Base-by-base conservation (phyloP, 2,888 invertebrate genomes). In the Drosophila prostipennis region DNA sequence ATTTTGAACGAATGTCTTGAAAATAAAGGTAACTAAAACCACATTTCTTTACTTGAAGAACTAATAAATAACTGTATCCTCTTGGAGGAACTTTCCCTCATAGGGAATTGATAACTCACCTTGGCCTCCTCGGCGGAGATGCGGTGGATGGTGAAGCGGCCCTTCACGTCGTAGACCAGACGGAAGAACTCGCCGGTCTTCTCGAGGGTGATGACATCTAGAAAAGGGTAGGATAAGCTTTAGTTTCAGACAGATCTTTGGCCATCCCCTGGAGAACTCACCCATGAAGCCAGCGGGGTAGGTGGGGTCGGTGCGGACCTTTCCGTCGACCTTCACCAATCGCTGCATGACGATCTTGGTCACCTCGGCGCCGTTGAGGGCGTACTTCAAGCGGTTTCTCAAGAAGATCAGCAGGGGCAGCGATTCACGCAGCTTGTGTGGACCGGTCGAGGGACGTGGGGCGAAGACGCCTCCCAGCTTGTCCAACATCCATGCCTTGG, bases 401-500 rank as follows among this genome's bases (percentile, higher is more conserved):
- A 99, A 94, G 93, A 99, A 99, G 89, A 99, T 96, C 74, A 98
- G 96, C 78, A 99, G 93, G 34, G 99, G 99, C 81, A 99, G 93
- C 61, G 98, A 99, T 93, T 99, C 99, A 87, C 99, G 95, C 82
- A 99, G 93, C 93, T 98, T 99, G 94, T 99, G 99, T 70, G 99
- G 99, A 67, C 99, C 99, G 79, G 98, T 96, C 91, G 97, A 97
- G 74, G 99, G 99, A 90, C 98, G 96, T 76, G 99, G 99, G 82
- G 99, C 99, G 92, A 98, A 99, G 68, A 97, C 98, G 91, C 99
- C 99, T 78, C 98, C 98, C 89, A 99, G 94, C 93, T 99, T 99
- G 94, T 99, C 99, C 95, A 99, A 95, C 99, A 99, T 99, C 99
- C 99, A 99, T 96, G 99, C 98, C 93, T 98, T 99, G 11, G 99